Base-by-base conservation (phyloP, 2,797 vertebrate species). In the Periparus ater region DNA sequence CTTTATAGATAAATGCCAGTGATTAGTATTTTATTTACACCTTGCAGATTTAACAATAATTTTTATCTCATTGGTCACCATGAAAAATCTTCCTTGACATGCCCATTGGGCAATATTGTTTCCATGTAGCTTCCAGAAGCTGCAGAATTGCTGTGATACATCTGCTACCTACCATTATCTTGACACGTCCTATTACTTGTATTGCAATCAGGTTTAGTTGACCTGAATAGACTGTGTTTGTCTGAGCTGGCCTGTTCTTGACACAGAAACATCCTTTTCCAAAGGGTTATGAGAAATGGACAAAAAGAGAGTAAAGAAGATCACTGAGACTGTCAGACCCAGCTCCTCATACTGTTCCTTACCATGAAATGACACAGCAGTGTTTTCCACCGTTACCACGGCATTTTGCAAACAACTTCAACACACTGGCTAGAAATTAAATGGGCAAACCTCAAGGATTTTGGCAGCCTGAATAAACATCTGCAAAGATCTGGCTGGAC, bases 401-500 rank as follows among this genome's bases (percentile, higher is more conserved):
- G 89, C 48, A 48, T 89, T 72, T 84, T 89, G 66, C 66, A 92
- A 93, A 93, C 54, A 85, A 47, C 36, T 87, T 36, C 75, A 80
- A 61, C 40, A 48, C 22, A 30, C 54, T 55, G 60, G 71, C 82
- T 94, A 74, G 73, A 94, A 91, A 89, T 85, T 27, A 88, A 89
- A 55, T 63, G 92, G 89, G 76, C 76, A 96, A 96, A 93, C 58
- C 70, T 93, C 66, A 72, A 29, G 29, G 65, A 83, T 75, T 85
- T 60, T 93, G 92, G 93, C 85, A 94, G 92, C 86, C 81, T 70
- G 73, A 93, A 89, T 58, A 93, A 94, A 96, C 1, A 61, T 90
- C 95, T 96, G 91, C 2, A 13, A 91, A 40, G 73, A 81, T 48
- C 75, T 91, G 89, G 36, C 82, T 95, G 70, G 79, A 66, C 76